Evolutionary conservation across 1,140 invertebrate genomes (phyloP), one percentile per base, ranked within the genome.

Genomic region (Eueides isabella): DNA sequence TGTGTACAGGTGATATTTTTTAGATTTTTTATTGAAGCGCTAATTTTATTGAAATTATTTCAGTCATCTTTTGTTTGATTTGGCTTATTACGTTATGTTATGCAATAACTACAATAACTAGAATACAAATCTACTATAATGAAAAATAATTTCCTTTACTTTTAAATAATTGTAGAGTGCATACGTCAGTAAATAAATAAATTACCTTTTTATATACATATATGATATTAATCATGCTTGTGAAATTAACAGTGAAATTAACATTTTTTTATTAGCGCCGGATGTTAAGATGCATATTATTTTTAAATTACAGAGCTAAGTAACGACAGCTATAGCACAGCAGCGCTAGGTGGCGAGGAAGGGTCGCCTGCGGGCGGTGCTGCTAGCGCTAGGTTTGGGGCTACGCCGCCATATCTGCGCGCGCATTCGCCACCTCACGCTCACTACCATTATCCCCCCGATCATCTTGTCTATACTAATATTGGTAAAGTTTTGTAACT

Each of bases 281-380:
- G 0, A 35, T 12, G n/a, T 0, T 35, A 35, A 33, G 33, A 35
- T 35, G 11, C 35, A 38, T 14, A 1, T 23, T 55, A 0, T 23
- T 55, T 55, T 55, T 55, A 41, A 28, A 14, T 69, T 91, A 3
- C 91, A 97, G 97, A 97, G 94, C 90, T 97, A 78, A 97, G 96
- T 86, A 97, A 97, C 90, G 97, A 98, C 83, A 97, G 97, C 91
- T 98, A 97, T 83, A 96, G 97, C 69, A 97, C 97, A 2, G 96
- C 97, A 74, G 97, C 97, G 92, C 95, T 96, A 29, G 94, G 97
- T 79, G 97, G 95, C 72, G 97, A 97, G 83, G 96, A 96, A 64
- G 96, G 96, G 11, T 97, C 96, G 75, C 97, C 97, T 29, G 96
- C 88, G n/a, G 90, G 90, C 48, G 88, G 96, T 76, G 86, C 95